Base-by-base conservation (phyloP, 2,888 invertebrate species). In the Dyspetes luteomarginatus region DNA sequence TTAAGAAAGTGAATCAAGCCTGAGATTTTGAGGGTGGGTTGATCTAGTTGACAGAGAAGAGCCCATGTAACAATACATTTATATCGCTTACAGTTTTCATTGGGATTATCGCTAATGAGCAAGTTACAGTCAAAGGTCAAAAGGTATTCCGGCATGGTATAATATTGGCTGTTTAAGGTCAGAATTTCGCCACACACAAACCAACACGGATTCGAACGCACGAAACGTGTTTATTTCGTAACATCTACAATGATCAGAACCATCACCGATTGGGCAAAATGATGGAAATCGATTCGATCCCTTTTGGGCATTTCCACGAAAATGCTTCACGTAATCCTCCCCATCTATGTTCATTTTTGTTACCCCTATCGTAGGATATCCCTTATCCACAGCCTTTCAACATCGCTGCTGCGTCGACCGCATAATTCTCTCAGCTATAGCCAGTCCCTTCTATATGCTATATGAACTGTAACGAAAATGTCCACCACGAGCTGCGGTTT, bases 21-120 rank as follows among this genome's bases (percentile, higher is more conserved):
- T n/a, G n/a, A n/a, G n/a, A n/a, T n/a, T n/a, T n/a, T n/a, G n/a
- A n/a, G n/a, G n/a, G n/a, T n/a, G n/a, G n/a, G n/a, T n/a, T n/a
- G n/a, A n/a, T n/a, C n/a, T n/a, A n/a, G 12, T 28, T 24, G 4
- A n/a, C 19, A 28, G 2, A 19, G 4, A 19, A 19, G 9, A 3
- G 1, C 48, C 15, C 19, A 12, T 30, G 22, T 3, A 67, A 22
- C 22, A 1, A 52, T 65, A 15, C 4, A 50, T 30, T n/a, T n/a
- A n/a, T n/a, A n/a, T n/a, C n/a, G n/a, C n/a, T n/a, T n/a, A 28
- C 60, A 43, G 22, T 78, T 67, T 67, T 26, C 30, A 19, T 12
- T 3, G 28, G 58, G 43, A 72, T 78, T 72, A 72, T 72, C 67
- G 52, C 30, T 72, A 60, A 60, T 65, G 58, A 72, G 72, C n/a